Conservation (phyloP, 2,888 invertebrate species). For the Drosophila mimica region DNA sequence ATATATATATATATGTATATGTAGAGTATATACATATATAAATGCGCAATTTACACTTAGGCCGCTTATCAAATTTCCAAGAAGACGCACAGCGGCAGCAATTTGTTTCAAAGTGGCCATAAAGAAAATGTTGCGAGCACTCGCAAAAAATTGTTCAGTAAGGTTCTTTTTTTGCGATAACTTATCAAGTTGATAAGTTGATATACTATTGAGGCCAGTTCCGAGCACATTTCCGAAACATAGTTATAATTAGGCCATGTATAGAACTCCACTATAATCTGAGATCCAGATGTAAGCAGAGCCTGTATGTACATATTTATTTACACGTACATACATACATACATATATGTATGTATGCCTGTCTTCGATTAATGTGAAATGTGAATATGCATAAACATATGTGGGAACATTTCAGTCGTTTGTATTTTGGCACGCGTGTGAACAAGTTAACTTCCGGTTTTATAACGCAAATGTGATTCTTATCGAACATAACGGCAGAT, state of each 20-base stretch:
- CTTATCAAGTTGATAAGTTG: constrained; percentile 60
- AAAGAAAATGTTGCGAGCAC: constrained; percentile 46
- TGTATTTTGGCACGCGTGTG: constrained; percentile 47
- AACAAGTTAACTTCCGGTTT: constrained; percentile 40
- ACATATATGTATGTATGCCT: neutral
- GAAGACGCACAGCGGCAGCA: constrained; percentile 34
- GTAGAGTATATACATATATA: neutral
- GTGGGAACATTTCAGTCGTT: constrained; percentile 9
- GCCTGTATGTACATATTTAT: neutral
- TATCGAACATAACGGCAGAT: constrained; percentile 44
- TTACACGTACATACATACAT: neutral
- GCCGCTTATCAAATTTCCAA: constrained; percentile 65
- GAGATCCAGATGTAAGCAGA: neutral
- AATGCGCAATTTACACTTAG: constrained; percentile 24
- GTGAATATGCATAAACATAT: neutral
- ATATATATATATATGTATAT: neutral
- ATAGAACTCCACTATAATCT: neutral
- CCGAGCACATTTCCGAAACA: constrained; percentile 19
- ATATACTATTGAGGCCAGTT: neutral
- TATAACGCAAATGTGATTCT: constrained; percentile 23
- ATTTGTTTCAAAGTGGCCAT: constrained; percentile 9
- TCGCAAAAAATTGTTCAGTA: constrained; percentile 69
- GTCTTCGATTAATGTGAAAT: neutral
- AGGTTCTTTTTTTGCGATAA: constrained; percentile 62
- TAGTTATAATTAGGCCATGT: neutral